These are phyloP conservation scores for Eremobia ochroleuca DNA, from an alignment of 2,888 invertebrate genomes.

Conservation along the genomic window DNA sequence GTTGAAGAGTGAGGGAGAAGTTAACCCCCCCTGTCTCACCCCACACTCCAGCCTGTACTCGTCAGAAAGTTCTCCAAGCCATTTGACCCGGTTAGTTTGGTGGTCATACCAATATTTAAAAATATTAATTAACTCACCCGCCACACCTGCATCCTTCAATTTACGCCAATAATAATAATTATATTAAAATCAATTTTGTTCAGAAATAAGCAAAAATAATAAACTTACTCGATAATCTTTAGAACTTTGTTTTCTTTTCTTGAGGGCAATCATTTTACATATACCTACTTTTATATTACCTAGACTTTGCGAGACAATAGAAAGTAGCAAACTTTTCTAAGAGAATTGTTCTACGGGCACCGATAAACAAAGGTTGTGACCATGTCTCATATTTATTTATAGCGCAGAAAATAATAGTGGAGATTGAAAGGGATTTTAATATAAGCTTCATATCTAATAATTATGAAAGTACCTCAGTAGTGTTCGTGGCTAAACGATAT, in stretches of 20 bases:
- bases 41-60: too few species aligned
- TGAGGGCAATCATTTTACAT: constrained; percentile 2
- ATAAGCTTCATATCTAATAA: not conserved
- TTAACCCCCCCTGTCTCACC: too few species aligned
- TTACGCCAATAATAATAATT: not conserved
- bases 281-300: not conserved
- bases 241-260: not conserved
- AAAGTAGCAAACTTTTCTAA: constrained; percentile 8
- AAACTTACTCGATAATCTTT: not conserved
- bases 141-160: too few species aligned
- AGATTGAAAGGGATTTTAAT: not conserved
- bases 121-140: too few species aligned
- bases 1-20: too few species aligned
- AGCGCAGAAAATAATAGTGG: not conserved
- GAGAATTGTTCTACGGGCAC: constrained; percentile 1
- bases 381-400: constrained; percentile 7
- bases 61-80: too few species aligned
- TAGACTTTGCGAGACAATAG: not conserved
- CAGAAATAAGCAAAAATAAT: not conserved
- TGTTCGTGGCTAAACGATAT: too few species aligned
- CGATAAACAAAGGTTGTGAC: constrained; percentile 7
- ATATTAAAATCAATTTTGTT: not conserved
- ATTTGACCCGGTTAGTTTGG: too few species aligned
- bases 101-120: too few species aligned
- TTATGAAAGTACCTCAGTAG: not conserved